Base-by-base conservation (phyloP, 2,888 invertebrate species). In the Operophtera brumata region DNA sequence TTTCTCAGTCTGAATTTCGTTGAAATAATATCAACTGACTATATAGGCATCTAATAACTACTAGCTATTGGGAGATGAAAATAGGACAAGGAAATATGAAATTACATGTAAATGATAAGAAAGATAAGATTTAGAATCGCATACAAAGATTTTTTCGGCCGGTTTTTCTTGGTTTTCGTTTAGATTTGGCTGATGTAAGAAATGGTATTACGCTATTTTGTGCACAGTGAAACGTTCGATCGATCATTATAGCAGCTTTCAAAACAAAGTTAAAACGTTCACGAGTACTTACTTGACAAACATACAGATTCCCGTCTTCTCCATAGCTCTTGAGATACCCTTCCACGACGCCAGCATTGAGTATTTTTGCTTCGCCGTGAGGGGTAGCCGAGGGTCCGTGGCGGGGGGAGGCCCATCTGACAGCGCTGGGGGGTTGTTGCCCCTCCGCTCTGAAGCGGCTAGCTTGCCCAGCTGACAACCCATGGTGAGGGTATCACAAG, bases 341-440 rank as follows among this genome's bases (percentile, higher is more conserved):
- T 96, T 96, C 97, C 97, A 97, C 9, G 96, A 96, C 1, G 97
- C 96, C 63, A 95, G 91, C 91, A 97, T 95, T 66, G 93, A 94
- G 85, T 96, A 97, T 86, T 95, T 96, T 91, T 97, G 96, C 77
- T 94, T 94, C 13, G 95, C 96, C 0, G 95, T 96, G 56, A 97
- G 91, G 0, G 96, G 96, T 59, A 96, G 91, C 69, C 95, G 87
- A 0, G 96, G 94, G 79, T 97, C 96, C 30, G 93, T 92, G 28
- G 93, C 91, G 4, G 93, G 93, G 0, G 94, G 94, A 0, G 94
- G 93, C 6, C 81, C 93, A 61, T 92, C 92, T 20, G 91, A 91
- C 52, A 86, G 44, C 9, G 66, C 77, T 35, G 76, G 90, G 47
- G 90, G 86, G 65, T 84, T 87, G 58, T 78, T 84, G 52, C 82